phyloP scores from a whole-genome alignment of 1,140 invertebrate genomes.

The Zaprionus tsacasi region DNA sequence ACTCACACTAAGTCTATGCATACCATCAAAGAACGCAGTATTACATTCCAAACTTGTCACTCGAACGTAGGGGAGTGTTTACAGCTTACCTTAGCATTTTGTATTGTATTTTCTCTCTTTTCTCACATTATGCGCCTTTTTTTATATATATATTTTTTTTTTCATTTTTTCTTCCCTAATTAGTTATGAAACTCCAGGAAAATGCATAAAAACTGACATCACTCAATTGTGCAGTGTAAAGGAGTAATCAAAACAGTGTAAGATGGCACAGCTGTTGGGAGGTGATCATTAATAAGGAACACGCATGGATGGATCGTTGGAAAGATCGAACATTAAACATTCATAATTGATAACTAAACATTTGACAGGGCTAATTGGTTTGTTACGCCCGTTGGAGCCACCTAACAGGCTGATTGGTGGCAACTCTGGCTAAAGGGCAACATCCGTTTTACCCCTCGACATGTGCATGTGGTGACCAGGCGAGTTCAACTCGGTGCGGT shows the following conservation, averaged over 20 bases:
- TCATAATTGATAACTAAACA: slow-evolving; percentile 40
- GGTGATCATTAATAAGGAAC: slow-evolving; percentile 25
- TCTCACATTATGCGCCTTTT: background rate
- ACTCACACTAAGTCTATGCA: too few relatives aligned
- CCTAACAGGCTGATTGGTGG: background rate
- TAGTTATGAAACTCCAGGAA: background rate
- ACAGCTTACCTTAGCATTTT: too few relatives aligned
- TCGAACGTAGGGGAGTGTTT: too few relatives aligned
- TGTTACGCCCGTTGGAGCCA: slow-evolving; percentile 51
- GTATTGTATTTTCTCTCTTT: background rate
- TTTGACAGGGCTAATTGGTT: slow-evolving; percentile 56
- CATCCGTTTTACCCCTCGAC: slow-evolving; percentile 45
- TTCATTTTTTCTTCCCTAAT: background rate
- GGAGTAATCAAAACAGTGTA: background rate
- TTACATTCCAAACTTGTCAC: too few relatives aligned
- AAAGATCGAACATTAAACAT: slow-evolving; percentile 22
- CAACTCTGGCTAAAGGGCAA: slow-evolving; percentile 36
- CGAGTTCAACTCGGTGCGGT: slow-evolving; percentile 31
- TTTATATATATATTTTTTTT: too few relatives aligned
- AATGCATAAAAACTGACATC: background rate
- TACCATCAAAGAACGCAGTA: too few relatives aligned
- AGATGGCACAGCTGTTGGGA: slow-evolving; percentile 35
- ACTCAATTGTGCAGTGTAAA: too few relatives aligned
- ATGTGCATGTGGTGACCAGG: slow-evolving; percentile 35
- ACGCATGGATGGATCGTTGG: background rate